Conservation (phyloP, 2,797 vertebrate species). For the Galaxias olidus region DNA sequence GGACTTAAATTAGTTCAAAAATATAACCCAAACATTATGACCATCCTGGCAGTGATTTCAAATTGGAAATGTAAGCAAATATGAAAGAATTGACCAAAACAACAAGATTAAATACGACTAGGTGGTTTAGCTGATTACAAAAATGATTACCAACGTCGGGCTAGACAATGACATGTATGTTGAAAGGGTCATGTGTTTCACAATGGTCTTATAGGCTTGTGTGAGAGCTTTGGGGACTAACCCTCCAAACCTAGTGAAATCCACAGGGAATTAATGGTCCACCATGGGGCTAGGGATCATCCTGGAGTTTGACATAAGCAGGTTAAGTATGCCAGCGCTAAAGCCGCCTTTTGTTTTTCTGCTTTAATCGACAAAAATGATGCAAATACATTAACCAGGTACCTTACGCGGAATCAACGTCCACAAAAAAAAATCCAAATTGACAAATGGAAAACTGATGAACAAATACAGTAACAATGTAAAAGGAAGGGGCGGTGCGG, state of each 20-base stretch:
- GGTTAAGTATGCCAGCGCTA: slow-evolving; percentile 35
- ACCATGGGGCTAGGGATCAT: slow-evolving; percentile 23
- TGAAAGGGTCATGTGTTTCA: background rate
- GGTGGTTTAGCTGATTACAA: background rate
- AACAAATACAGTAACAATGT: background rate
- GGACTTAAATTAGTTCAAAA: background rate
- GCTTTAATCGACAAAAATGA: background rate
- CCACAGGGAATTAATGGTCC: slow-evolving; percentile 8
- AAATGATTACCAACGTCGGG: background rate
- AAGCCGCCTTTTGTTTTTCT: slow-evolving; percentile 25
- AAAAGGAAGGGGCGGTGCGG: background rate
- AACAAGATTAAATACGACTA: background rate
- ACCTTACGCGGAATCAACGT: background rate
- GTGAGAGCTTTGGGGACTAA: slow-evolving; percentile 3
- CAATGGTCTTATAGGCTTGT: slow-evolving; percentile 16
- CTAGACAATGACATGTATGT: background rate
- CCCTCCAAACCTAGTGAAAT: slow-evolving; percentile 12
- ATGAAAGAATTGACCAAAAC: background rate
- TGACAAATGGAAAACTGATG: background rate
- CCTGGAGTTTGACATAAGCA: slow-evolving; percentile 35
- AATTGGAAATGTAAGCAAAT: too few species aligned
- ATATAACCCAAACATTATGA: too few species aligned
- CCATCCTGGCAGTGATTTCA: too few species aligned
- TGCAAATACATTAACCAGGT: too few species aligned
- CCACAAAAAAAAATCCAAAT: background rate